Evolutionary conservation across 2,113 vertebrate genomes (phyloP).

Genomic region (Myotis brandtii): DNA sequence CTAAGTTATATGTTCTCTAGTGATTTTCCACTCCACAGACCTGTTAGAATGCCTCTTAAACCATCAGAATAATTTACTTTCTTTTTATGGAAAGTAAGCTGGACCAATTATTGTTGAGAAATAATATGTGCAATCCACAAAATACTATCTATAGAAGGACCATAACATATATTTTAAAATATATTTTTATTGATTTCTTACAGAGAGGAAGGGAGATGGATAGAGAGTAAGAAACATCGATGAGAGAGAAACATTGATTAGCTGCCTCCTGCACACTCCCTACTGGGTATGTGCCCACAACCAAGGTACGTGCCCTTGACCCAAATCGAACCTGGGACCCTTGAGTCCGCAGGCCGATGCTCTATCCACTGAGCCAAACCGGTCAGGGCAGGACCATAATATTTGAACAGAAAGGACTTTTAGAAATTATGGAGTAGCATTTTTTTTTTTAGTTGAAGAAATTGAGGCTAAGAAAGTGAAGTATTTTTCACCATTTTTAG

Average conservation of each 20-base stretch:
- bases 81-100: not conserved
- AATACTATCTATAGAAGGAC: not conserved
- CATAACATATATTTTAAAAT: not conserved
- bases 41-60: not conserved
- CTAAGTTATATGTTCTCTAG: not conserved
- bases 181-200: too few species aligned
- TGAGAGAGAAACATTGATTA: too few species aligned
- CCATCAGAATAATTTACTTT: not conserved
- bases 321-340: too few species aligned
- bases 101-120: not conserved
- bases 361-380: too few species aligned
- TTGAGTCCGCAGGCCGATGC: too few species aligned
- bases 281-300: too few species aligned
- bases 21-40: not conserved
- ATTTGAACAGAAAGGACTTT: conserved; percentile 12
- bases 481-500: not conserved
- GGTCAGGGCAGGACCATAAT: not conserved
- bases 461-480: not conserved
- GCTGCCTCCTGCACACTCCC: too few species aligned
- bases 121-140: not conserved
- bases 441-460: conserved; percentile 37
- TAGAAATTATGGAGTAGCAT: not conserved
- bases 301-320: too few species aligned
- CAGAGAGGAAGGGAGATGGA: too few species aligned
- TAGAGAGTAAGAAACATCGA: too few species aligned